phyloP scores from a whole-genome alignment of 2,888 invertebrate species.

The Drosophila neonasuta region DNA sequence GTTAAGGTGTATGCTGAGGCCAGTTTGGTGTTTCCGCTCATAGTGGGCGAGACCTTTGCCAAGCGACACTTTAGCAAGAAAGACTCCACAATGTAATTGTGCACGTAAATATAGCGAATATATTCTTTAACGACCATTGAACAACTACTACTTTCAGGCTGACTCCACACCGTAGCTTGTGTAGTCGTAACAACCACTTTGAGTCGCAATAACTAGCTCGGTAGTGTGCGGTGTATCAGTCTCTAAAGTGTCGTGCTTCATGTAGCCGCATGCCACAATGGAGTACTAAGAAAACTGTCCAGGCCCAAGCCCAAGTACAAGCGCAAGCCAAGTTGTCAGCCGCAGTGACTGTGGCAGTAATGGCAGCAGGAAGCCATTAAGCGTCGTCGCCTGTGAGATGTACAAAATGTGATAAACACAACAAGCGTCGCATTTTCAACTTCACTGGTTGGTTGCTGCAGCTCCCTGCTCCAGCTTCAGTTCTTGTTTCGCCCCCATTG shows the following conservation, averaged over 20 bases:
- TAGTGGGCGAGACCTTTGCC: slow-evolving; percentile 98
- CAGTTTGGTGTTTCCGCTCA: slow-evolving; percentile 94
- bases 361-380: slow-evolving; percentile 65
- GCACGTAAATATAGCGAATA: slow-evolving; percentile 32
- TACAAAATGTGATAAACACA: slow-evolving; percentile 67
- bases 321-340: slow-evolving; percentile 42
- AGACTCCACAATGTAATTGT: slow-evolving; percentile 41
- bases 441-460: slow-evolving; percentile 36
- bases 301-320: slow-evolving; percentile 28
- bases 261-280: slow-evolving; percentile 9
- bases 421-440: slow-evolving; percentile 57
- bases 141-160: slow-evolving; percentile 44
- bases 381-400: slow-evolving; percentile 46
- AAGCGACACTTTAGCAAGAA: slow-evolving; percentile 83
- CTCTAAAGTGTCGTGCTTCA: slow-evolving; percentile 49
- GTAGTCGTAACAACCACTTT: slow-evolving; percentile 36
- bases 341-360: slow-evolving; percentile 31
- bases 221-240: slow-evolving; percentile 23
- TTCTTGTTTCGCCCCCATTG: not conserved
- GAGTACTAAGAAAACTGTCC: slow-evolving; percentile 30
- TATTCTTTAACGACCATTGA: slow-evolving; percentile 40
- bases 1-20: slow-evolving; percentile 98
- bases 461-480: not conserved
- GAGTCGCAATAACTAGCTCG: slow-evolving; percentile 28
- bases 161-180: slow-evolving; percentile 3